A percentile compares a stretch with the other conserved stretches of the same genome.
Evolutionary conservation across 2,113 vertebrate genomes (phyloP).

Genomic region (Xenopus laevis): DNA sequence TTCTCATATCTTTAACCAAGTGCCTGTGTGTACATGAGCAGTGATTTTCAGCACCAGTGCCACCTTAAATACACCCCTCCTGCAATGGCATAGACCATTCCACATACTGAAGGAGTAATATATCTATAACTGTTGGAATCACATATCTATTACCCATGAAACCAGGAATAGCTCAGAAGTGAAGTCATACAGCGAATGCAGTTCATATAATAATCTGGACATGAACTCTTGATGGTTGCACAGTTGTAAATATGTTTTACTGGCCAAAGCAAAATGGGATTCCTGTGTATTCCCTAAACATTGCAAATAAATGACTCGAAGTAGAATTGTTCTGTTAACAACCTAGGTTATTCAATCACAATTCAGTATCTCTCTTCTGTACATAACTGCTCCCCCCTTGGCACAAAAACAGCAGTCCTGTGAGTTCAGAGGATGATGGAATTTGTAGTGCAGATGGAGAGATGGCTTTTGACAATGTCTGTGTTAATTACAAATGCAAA

Average conservation of each 20-base stretch:
- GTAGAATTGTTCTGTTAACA: constrained; percentile 1
- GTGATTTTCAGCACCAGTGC: too few relatives aligned
- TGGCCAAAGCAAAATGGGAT: constrained; percentile 3
- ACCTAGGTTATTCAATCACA: constrained; percentile 1
- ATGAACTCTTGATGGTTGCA: constrained; percentile 7
- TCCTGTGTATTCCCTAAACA: constrained; percentile 9
- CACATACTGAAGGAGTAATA: too few relatives aligned
- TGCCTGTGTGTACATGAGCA: too few relatives aligned
- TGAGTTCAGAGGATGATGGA: not conserved
- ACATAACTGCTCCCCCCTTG: not conserved
- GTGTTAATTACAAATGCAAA: not conserved
- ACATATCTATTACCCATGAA: not conserved
- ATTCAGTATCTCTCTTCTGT: not conserved
- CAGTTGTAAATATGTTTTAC: constrained; percentile 13
- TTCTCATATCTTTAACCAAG: too few relatives aligned
- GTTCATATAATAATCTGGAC: constrained; percentile 1
- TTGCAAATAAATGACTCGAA: constrained; percentile 8
- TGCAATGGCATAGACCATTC: not conserved
- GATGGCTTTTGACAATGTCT: not conserved
- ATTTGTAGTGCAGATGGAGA: not conserved
- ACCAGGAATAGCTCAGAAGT: not conserved
- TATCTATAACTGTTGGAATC: not conserved
- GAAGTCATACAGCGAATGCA: constrained; percentile 1
- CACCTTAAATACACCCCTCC: not conserved
- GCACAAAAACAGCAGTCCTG: not conserved